Evolutionary conservation across 1,140 invertebrate species (phyloP), one percentile per base, ranked within the genome.

Genomic region (Asobara japonica): DNA sequence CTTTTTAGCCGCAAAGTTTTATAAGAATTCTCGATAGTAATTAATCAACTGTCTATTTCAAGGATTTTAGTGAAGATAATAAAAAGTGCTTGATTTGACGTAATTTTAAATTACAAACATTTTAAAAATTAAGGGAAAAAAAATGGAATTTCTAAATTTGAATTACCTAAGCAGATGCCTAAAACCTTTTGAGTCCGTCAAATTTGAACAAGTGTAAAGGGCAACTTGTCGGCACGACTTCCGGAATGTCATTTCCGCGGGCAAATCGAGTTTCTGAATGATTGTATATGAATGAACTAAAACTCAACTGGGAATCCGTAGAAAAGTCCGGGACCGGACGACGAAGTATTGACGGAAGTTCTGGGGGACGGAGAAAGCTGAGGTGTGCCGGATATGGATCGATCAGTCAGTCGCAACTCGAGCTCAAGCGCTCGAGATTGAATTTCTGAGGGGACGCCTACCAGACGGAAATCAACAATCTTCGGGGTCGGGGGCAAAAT

Each of bases 371-470:
- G 27, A 60, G 27, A 60, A 60, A 60, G 27, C 20, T 29, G 51
- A 60, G 51, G 51, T 60, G 51, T 27, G 22, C 51, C 51, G 20
- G 51, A 60, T 60, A 60, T 60, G 27, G 27, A 60, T 60, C 22
- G 51, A 60, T 45, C 41, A 45, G 41, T 60, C 51, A 29, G 48
- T 51, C 22, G 22, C 48, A 51, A 25, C 48, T 51, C 48, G 22
- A 51, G 48, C 48, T 18, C n/a, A 51, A 60, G 20, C 13, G 11
- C 13, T 29, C 13, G 22, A 60, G 51, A 60, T 60, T 60, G 22
- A 25, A 27, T 60, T 60, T 60, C 51, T 60, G 51, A 29, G 41
- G 11, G 27, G 51, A 60, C 51, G 7, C 13, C n/a, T 60, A 7
- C 27, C 27, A 1, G 27, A 10, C 22, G 41, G 41, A 45, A 45